Conservation (phyloP, 2,888 invertebrate species). For the Eupithecia exiguata region DNA sequence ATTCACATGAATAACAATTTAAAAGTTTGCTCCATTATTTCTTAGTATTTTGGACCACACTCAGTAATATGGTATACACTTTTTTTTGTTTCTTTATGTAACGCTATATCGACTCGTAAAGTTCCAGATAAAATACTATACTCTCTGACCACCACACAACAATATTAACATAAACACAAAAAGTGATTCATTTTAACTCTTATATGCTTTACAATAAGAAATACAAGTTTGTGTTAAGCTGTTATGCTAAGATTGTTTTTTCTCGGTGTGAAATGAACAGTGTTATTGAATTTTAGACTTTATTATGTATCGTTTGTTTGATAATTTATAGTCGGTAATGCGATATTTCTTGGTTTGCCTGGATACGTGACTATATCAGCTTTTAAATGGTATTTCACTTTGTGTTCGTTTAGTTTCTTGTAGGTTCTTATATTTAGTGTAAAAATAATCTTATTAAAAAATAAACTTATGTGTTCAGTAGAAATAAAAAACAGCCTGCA, state of each 20-base stretch:
- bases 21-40: not conserved
- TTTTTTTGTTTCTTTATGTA: slow-evolving; percentile 66
- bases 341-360: slow-evolving; percentile 50
- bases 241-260: slow-evolving; percentile 15
- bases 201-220: slow-evolving; percentile 24
- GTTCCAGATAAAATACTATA: slow-evolving; percentile 66
- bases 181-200: slow-evolving; percentile 37
- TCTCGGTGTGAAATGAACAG: slow-evolving; percentile 63
- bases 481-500: not conserved
- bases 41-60: slow-evolving; percentile 41
- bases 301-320: slow-evolving; percentile 58
- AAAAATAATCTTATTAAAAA: too few relatives aligned
- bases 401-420: not conserved
- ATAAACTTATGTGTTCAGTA: not conserved
- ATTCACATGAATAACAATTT: not conserved
- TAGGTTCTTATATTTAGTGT: not conserved
- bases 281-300: slow-evolving; percentile 68
- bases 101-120: slow-evolving; percentile 70
- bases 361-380: slow-evolving; percentile 33
- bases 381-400: not conserved
- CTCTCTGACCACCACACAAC: slow-evolving; percentile 43
- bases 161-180: slow-evolving; percentile 24
- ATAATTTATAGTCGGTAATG: slow-evolving; percentile 66
- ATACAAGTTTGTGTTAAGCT: not conserved
- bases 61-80: slow-evolving; percentile 53